Evolutionary conservation across 2,888 invertebrate genomes (phyloP), one percentile per base, ranked within the genome.

Genomic region (Pheosia tremula): DNA sequence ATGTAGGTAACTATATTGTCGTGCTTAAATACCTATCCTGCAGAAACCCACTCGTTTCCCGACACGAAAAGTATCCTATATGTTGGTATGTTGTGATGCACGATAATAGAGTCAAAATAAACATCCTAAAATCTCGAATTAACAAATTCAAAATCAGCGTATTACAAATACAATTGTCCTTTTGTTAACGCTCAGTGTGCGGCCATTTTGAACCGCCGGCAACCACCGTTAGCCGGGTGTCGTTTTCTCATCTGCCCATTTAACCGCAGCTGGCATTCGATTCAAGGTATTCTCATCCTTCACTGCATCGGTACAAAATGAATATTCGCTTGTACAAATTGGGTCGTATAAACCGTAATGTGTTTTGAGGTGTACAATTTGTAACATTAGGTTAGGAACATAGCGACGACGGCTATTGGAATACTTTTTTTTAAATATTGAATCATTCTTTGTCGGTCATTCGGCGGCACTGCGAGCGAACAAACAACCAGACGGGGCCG

Each of bases 191-290:
- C 47, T 45, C 45, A 45, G 9, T 11, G 9, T 10, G 4, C 47
- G n/a, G 10, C 36, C 24, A 4, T 9, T 10, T 37, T 24, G 52
- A 52, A 36, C 56, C 41, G 56, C 41, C 8, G 5, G 4, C 56
- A 56, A 56, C 56, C 56, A 56, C 56, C 56, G 39, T 41, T 6
- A 39, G 13, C 56, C 56, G 38, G 56, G 56, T 56, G 56, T 56
- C 13, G 6, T 13, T 9, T 56, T 56, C 41, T 41, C 41, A 56
- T 41, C 13, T 24, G 54, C 54, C n/a, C n/a, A 39, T 53, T 50
- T 24, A 50, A 38, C 11, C 38, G 54, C 54, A 38, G 54, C 54
- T 54, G 11, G 11, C 11, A 38, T 54, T 6, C 38, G 11, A 38
- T 37, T 37, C 37, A 53, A 53, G 9, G 24, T 53, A 38, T 53